Evolutionary conservation across 2,888 invertebrate genomes (phyloP), one percentile per base, ranked within the genome.

Genomic region (Hypsopygia costalis): DNA sequence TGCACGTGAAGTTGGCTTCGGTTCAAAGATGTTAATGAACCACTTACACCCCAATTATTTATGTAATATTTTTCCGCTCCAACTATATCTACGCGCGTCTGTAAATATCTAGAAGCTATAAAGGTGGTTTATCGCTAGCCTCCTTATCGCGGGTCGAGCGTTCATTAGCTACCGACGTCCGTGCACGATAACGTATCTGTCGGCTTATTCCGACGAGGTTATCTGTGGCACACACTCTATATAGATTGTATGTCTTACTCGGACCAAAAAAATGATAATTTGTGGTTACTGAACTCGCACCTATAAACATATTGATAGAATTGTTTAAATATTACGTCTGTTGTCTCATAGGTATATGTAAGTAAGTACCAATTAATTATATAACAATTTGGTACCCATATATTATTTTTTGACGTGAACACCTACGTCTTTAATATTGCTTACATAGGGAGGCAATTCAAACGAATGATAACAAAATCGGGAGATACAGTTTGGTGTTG

Each of bases 261-360:
- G 1, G 29, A 16, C 25, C 36, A 20, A 36, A 36, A 16, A 36
- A 29, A 36, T 27, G n/a, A 25, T 25, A 25, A 28, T 28, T 27
- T 12, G 16, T 36, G 36, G 36, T 36, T 12, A 29, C 10, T 36
- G 36, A 36, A 36, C 36, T 29, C 36, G 7, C 28, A 27, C 12
- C 35, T 35, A 25, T 35, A 35, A 35, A 35, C 35, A 28, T 21
- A n/a, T n/a, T n/a, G n/a, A n/a, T n/a, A n/a, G n/a, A n/a, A n/a
- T n/a, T n/a, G n/a, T n/a, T n/a, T n/a, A n/a, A n/a, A n/a, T n/a
- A n/a, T n/a, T n/a, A n/a, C n/a, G n/a, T n/a, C n/a, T n/a, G n/a
- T n/a, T n/a, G n/a, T n/a, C n/a, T n/a, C n/a, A n/a, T n/a, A n/a
- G n/a, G n/a, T n/a, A n/a, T n/a, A n/a, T n/a, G n/a, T n/a, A n/a